Evolutionary conservation across 1,140 invertebrate genomes (phyloP).

Genomic region (Acromyrmex heyeri): DNA sequence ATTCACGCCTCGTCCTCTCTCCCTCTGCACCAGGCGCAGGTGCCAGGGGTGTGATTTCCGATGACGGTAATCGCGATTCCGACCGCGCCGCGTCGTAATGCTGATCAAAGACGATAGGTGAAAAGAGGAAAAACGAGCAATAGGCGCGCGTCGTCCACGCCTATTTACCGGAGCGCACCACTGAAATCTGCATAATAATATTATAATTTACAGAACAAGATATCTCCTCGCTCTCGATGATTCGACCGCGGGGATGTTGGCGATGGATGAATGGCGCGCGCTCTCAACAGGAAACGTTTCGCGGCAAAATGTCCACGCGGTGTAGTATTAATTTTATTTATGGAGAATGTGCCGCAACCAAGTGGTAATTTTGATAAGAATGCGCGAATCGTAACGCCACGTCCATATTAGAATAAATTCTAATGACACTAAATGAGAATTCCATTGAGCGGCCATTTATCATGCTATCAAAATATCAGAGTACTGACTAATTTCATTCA

Average conservation of each 20-base stretch:
- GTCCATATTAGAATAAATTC: neutral
- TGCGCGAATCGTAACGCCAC: conserved; percentile 28
- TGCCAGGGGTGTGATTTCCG: conserved; percentile 67
- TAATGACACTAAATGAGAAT: neutral
- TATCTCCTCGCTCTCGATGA: conserved; percentile 42
- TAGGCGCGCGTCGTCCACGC: conserved; percentile 19
- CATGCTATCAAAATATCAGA: neutral
- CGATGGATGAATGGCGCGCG: conserved; percentile 65
- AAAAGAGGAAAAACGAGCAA: neutral
- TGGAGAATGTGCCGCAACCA: conserved; percentile 50
- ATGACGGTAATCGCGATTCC: conserved; percentile 59
- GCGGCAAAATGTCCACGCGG: conserved; percentile 1
- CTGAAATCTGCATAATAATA: conserved; percentile 68
- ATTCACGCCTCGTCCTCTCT: conserved; percentile 65
- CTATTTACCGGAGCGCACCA: conserved; percentile 38
- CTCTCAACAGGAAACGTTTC: conserved; percentile 47
- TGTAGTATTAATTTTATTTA: conserved; percentile 70
- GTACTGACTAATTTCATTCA: neutral
- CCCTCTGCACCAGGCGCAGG: conserved; percentile 24
- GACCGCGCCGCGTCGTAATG: neutral
- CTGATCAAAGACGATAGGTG: conserved; percentile 9
- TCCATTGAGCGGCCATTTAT: neutral
- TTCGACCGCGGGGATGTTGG: neutral
- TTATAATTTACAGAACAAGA: conserved; percentile 66
- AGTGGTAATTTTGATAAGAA: conserved; percentile 61